Percentiles rank a stretch among this genome's conserved stretches.
Evolutionary conservation across 2,888 invertebrate genomes (phyloP).

Genomic region (Phlogophora meticulosa): DNA sequence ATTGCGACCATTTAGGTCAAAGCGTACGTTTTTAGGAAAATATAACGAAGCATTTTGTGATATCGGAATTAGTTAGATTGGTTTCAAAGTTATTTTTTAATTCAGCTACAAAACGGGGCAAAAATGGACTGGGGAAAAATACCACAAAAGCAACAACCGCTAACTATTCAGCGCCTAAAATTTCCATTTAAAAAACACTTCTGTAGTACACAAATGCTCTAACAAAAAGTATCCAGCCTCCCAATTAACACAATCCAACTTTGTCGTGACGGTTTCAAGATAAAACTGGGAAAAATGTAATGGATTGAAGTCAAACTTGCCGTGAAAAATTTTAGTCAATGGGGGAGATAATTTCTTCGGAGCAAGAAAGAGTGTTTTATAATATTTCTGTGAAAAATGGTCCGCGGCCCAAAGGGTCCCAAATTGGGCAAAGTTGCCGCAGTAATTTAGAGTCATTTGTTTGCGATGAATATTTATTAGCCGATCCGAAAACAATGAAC

Average conservation of each 20-base stretch:
- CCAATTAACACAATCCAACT: slow-evolving; percentile 88
- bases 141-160: slow-evolving; percentile 31
- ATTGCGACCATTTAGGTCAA: slow-evolving; percentile 30
- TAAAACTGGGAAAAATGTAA: slow-evolving; percentile 87
- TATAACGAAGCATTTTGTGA: slow-evolving; percentile 24
- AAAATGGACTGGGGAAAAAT: slow-evolving; percentile 16
- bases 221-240: slow-evolving; percentile 79
- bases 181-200: slow-evolving; percentile 71
- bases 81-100: slow-evolving; percentile 15
- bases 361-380: slow-evolving; percentile 84
- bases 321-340: slow-evolving; percentile 89
- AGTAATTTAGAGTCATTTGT: slow-evolving; percentile 84
- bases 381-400: slow-evolving; percentile 86
- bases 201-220: slow-evolving; percentile 73
- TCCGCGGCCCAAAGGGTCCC: slow-evolving; percentile 72
- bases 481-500: slow-evolving; percentile 83
- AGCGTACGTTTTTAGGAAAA: slow-evolving; percentile 8
- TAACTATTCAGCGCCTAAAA: slow-evolving; percentile 68
- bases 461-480: slow-evolving; percentile 88
- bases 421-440: slow-evolving; percentile 76
- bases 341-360: slow-evolving; percentile 88
- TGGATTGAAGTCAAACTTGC: slow-evolving; percentile 90
- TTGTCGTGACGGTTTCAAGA: slow-evolving; percentile 82
- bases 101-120: slow-evolving; percentile 5
- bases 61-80: slow-evolving; percentile 24